phyloP scores from a whole-genome alignment of 2,888 invertebrate species.

The Bembecia ichneumoniformis region DNA sequence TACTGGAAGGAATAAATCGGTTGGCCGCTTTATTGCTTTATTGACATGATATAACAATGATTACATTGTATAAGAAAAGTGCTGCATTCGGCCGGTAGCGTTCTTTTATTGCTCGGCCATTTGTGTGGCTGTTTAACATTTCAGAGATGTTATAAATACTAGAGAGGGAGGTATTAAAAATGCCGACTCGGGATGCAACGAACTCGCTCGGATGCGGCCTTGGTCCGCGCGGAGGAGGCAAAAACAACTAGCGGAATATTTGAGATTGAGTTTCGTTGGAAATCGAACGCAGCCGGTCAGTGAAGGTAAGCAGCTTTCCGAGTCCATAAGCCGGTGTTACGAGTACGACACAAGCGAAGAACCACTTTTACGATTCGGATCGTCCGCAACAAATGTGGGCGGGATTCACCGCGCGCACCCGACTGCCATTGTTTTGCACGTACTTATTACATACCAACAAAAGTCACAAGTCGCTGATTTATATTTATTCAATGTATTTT shows the following conservation, averaged over 20 bases:
- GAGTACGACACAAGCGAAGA: conserved; percentile 13
- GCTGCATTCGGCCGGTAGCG: background rate
- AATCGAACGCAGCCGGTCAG: conserved; percentile 28
- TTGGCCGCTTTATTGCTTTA: background rate
- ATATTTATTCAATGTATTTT: no score
- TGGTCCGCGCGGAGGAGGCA: conserved; percentile 27
- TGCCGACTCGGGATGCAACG: conserved; percentile 32
- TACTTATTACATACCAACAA: background rate
- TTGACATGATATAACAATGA: background rate
- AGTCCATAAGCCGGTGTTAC: conserved; percentile 29
- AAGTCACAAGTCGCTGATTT: no score
- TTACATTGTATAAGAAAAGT: background rate
- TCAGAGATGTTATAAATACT: background rate
- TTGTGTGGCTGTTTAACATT: background rate
- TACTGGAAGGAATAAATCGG: background rate
- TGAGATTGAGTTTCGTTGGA: conserved; percentile 20
- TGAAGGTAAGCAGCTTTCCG: conserved; percentile 61
- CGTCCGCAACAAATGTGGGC: conserved; percentile 21
- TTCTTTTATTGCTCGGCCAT: background rate
- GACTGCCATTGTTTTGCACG: conserved; percentile 17
- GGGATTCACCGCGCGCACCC: conserved; percentile 24
- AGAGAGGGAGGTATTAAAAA: conserved; percentile 14
- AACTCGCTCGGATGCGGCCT: conserved; percentile 44
- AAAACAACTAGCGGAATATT: conserved; percentile 31
- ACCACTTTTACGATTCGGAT: conserved; percentile 24